Evolutionary conservation across 2,888 invertebrate genomes (phyloP).

Genomic region (Ditula angustiorana): DNA sequence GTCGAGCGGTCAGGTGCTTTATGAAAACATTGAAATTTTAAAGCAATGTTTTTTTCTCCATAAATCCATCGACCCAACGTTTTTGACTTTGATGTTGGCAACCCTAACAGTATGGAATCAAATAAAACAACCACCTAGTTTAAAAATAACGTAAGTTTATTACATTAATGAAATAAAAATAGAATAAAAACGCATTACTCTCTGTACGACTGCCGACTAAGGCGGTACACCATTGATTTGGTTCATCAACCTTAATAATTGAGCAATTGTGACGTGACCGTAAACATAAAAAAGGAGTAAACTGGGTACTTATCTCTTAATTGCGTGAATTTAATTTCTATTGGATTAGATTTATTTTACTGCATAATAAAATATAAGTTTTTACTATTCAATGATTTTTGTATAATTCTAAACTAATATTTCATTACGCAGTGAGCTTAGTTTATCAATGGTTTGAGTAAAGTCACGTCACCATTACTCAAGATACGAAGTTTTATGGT

Average conservation of each 20-base stretch:
- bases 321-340: not conserved
- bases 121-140: constrained; percentile 73
- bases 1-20: too few species aligned
- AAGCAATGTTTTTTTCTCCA: too few species aligned
- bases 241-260: constrained; percentile 37
- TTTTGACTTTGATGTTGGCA: not conserved
- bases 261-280: constrained; percentile 30
- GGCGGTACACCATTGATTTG: constrained; percentile 49
- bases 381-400: not conserved
- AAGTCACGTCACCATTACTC: constrained; percentile 30
- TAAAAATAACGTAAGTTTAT: constrained; percentile 86
- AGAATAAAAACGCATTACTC: constrained; percentile 78
- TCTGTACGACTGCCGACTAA: constrained; percentile 59
- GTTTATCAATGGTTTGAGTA: not conserved
- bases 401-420: not conserved
- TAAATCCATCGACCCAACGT: too few species aligned
- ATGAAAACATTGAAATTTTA: too few species aligned
- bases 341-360: not conserved
- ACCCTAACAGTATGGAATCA: constrained; percentile 4
- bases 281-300: constrained; percentile 1
- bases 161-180: constrained; percentile 85
- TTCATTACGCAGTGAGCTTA: not conserved
- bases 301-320: not conserved
- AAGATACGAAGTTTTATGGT: constrained; percentile 23
- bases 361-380: not conserved